Evolutionary conservation across 2,797 vertebrate species (phyloP), one percentile per base, ranked within the genome.

Genomic region (Platalea minor): DNA sequence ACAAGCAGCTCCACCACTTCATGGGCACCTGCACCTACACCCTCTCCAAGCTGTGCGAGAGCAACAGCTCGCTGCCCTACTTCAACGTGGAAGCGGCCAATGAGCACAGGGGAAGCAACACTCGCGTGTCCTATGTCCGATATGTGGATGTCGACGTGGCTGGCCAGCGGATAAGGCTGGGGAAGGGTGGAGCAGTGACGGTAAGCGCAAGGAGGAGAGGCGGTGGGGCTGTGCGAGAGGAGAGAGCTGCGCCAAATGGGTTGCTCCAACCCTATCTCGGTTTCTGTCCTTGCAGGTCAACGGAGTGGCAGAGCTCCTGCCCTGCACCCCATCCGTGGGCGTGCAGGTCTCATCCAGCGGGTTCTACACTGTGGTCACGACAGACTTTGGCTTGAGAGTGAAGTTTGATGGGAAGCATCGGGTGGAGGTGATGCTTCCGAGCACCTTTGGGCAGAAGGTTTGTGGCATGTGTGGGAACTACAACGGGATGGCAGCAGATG

Each of bases 401-500:
- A 97, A 80, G 90, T 98, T 96, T 93, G 97, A 97, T 64, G 97
- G 97, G 57, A 95, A 50, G 15, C 95, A 97, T 75, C 92, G 94
- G 7, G 97, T 96, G 74, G 97, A 96, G 46, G 97, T 98, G 84
- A 94, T 65, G 3, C 91, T 97, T 75, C 95, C 89, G 1, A 81
- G 88, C 65, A 51, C 61, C 60, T 97, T 96, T 93, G 61, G 41
- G 57, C 78, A 91, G 73, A 95, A 96, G 80, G 95, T 97, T 37
- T 97, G 97, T 65, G 97, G 97, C 59, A 93, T 97, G 78, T 97
- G 97, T 78, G 97, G 97, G 10, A 97, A 97, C 88, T 97, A 96
- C 89, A 97, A 98, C 2, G 96, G 94, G 12, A 88, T 97, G 41
- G 54, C 95, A 86, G 31, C 45, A 10, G 97, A 98, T n/a, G 97